Conservation (phyloP, 2,797 vertebrate genomes). For the Microchirus variegatus region DNA sequence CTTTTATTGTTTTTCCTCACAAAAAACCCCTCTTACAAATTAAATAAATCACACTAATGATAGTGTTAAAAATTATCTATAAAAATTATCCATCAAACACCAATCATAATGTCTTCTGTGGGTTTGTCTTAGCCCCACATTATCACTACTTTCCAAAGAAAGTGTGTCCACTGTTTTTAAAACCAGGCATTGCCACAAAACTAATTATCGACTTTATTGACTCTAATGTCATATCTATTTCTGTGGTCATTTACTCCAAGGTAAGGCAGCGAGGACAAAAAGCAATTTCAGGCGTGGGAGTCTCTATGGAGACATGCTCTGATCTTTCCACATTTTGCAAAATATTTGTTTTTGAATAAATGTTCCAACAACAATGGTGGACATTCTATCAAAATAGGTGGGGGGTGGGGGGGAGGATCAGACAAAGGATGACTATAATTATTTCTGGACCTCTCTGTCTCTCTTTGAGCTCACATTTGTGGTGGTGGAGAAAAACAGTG, state of each 20-base stretch:
- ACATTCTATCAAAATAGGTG: neutral
- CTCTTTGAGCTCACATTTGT: too few relatives aligned
- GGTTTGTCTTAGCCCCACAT: too few relatives aligned
- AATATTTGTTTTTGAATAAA: neutral
- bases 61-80: too few relatives aligned
- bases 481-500: too few relatives aligned
- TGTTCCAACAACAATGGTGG: neutral
- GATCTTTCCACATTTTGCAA: neutral
- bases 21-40: neutral
- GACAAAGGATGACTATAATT: neutral
- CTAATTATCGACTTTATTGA: conserved; percentile 10
- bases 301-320: conserved; percentile 17
- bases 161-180: neutral
- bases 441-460: neutral
- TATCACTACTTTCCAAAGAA: neutral
- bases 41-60: too few relatives aligned
- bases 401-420: too few relatives aligned
- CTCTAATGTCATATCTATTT: neutral
- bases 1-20: neutral
- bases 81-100: too few relatives aligned
- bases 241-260: neutral
- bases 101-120: too few relatives aligned
- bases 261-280: neutral
- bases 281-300: neutral
- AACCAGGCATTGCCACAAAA: neutral